Percentiles rank a stretch among this genome's conserved stretches.
Conservation (phyloP, 2,797 vertebrate species). For the Amazona ochrocephala region DNA sequence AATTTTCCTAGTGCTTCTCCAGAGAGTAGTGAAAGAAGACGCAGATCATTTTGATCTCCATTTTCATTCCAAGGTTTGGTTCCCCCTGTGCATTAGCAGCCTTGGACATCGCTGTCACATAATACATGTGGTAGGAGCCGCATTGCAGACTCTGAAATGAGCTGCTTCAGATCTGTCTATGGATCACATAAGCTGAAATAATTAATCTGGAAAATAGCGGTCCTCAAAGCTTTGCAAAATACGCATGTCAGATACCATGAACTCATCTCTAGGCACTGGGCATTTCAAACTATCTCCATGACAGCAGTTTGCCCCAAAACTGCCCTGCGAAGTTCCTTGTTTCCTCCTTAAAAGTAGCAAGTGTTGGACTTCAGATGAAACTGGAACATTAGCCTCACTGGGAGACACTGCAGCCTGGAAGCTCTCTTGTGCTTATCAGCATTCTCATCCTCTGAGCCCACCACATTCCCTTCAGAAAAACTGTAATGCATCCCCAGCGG, state of each 20-base stretch:
- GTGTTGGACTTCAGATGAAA: background rate
- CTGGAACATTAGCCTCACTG: background rate
- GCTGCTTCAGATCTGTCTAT: background rate
- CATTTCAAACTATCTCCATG: background rate
- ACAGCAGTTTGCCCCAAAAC: background rate
- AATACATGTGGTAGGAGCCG: background rate
- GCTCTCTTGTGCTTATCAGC: background rate
- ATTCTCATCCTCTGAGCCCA: background rate
- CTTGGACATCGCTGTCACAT: fast-evolving
- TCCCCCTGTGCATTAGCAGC: background rate
- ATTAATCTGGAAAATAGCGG: background rate
- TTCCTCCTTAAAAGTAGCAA: background rate
- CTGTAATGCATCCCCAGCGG: background rate
- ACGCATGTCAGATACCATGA: background rate
- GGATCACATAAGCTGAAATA: background rate
- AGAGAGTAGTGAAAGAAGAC: background rate
- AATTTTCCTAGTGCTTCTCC: background rate
- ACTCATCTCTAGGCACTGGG: background rate
- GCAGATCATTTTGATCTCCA: background rate
- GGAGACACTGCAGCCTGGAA: background rate
- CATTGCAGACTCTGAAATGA: background rate
- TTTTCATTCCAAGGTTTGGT: background rate
- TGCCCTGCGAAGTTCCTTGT: background rate
- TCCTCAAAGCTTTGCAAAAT: background rate
- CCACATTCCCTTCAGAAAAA: background rate